Evolutionary conservation across 2,797 vertebrate genomes (phyloP).

Genomic region (Esox lucius): DNA sequence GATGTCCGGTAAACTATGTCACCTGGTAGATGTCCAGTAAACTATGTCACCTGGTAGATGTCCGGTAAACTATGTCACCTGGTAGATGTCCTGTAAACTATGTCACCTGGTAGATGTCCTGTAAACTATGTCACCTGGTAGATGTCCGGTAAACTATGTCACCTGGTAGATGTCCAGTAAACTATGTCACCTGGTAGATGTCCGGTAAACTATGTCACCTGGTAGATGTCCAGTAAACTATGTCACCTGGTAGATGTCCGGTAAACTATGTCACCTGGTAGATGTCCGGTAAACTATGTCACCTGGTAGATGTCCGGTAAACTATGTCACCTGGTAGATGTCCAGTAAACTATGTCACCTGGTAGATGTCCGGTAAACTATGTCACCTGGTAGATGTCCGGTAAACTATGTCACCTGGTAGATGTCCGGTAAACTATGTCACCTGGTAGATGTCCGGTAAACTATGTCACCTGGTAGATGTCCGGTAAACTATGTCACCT

Average conservation of each 20-base stretch:
- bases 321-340: not conserved
- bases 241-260: not conserved
- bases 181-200: slow-evolving; percentile 1
- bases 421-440: not conserved
- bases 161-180: not conserved
- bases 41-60: too few species aligned
- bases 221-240: not conserved
- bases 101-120: slow-evolving; percentile 3
- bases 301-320: not conserved
- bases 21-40: slow-evolving; percentile 8
- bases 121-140: too few species aligned
- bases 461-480: not conserved
- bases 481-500: not conserved
- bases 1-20: not conserved
- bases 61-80: not conserved
- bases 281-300: too few species aligned
- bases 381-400: not conserved
- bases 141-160: not conserved
- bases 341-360: not conserved
- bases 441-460: not conserved
- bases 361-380: too few species aligned
- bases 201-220: too few species aligned
- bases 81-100: not conserved
- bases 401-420: not conserved
- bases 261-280: not conserved